Base-by-base conservation (phyloP, 2,113 vertebrate genomes). In the Gallinago paraguaiae region DNA sequence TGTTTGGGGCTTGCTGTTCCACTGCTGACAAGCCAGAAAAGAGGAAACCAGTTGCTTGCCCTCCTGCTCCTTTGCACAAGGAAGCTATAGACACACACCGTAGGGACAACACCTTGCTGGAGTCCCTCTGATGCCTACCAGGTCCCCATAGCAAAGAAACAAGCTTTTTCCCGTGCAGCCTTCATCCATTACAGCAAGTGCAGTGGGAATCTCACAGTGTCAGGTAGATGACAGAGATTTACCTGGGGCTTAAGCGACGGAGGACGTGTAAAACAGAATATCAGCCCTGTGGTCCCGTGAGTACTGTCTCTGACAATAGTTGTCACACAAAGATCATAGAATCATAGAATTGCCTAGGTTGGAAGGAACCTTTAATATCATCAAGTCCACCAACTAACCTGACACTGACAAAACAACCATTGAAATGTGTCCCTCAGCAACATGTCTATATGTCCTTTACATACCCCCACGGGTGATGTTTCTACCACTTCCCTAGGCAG, bases 101-200 rank as follows among this genome's bases (percentile, higher is more conserved):
- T 35, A 16, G n/a, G 67, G 30, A 14, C 37, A 64, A 33, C 19
- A 9, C 0, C 0, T 35, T 2, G 1, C 2, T 63, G 48, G 18
- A 9, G 15, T 48, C 27, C n/a, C 5, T 13, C 8, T n/a, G 11
- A 11, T 19, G 7, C 48, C 57, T 75, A 43, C 16, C 43, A 43
- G 43, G n/a, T 70, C 4, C 20, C 35, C 33, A 9, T 3, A 39
- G 28, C 18, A 37, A 45, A 63, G 14, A 45, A 54, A 31, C 4
- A 35, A 64, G 9, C 3, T 48, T 48, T 39, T 61, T 20, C 17
- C 6, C 3, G 0, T 28, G 28, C 43, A 85, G 41, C 4, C 20
- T 71, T 68, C 41, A 17, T 23, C 35, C 3, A 5, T 17, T 1
- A 13, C 11, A 14, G 50, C 25, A 35, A 37, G 18, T 8, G 22